phyloP scores from a whole-genome alignment of 2,113 vertebrate genomes.

The Mixornis gularis region DNA sequence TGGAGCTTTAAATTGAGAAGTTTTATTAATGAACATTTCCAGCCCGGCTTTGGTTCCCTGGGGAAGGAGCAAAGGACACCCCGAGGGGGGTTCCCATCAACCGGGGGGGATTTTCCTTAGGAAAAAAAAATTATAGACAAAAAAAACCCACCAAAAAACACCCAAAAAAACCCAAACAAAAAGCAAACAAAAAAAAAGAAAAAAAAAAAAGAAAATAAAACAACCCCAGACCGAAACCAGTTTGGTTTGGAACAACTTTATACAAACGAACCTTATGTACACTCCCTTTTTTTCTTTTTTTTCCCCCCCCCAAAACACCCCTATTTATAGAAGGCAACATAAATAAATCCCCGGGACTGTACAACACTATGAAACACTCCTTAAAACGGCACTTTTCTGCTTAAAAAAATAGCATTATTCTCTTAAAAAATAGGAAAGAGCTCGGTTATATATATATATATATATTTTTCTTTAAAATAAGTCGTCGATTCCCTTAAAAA shows the following conservation, averaged over 20 bases:
- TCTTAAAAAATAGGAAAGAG: constrained; percentile 53
- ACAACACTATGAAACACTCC: constrained; percentile 51
- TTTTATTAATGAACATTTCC: constrained; percentile 64
- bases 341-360: constrained; percentile 63
- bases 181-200: too few species aligned
- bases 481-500: constrained; percentile 8
- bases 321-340: constrained; percentile 65
- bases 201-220: too few species aligned
- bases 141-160: too few species aligned
- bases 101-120: background rate
- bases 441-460: background rate
- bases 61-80: constrained; percentile 35
- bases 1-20: background rate
- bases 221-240: background rate
- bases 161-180: too few species aligned
- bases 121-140: background rate
- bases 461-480: background rate
- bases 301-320: background rate
- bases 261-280: constrained; percentile 58
- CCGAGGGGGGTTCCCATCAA: background rate
- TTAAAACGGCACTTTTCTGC: constrained; percentile 27
- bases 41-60: constrained; percentile 36
- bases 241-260: constrained; percentile 52
- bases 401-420: constrained; percentile 57
- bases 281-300: background rate